Percentiles rank a stretch among this genome's conserved stretches.
phyloP scores from a whole-genome alignment of 1,140 invertebrate species.

The Reticulitermes speratus region DNA sequence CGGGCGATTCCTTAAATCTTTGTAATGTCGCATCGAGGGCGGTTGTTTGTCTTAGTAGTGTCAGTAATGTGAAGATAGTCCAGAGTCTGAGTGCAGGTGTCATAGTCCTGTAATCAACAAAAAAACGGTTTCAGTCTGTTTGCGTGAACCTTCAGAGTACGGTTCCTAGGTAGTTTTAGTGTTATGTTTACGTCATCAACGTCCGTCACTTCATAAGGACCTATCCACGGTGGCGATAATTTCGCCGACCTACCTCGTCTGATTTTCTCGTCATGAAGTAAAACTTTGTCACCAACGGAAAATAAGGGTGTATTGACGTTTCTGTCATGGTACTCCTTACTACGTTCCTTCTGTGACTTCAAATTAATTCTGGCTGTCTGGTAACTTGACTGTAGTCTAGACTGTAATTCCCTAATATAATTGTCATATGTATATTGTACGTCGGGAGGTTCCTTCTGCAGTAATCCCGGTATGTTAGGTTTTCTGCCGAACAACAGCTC shows the following conservation, averaged over 20 bases:
- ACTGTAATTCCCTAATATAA: background rate
- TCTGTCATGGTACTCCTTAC: background rate
- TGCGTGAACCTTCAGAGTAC: background rate
- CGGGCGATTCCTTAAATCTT: too few relatives aligned
- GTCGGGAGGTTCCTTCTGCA: conserved; percentile 1
- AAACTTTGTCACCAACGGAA: background rate
- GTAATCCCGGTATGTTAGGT: conserved; percentile 21
- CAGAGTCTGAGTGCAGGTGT: too few relatives aligned
- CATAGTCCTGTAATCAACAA: background rate
- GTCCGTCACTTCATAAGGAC: conserved; percentile 6
- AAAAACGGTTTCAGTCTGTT: conserved; percentile 17
- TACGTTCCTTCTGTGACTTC: conserved; percentile 19
- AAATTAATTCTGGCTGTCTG: background rate
- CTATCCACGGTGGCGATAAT: background rate
- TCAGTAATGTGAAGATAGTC: too few relatives aligned
- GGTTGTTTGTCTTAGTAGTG: too few relatives aligned
- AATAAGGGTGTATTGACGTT: background rate
- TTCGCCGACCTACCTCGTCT: background rate
- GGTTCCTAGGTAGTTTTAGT: background rate
- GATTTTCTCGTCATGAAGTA: background rate
- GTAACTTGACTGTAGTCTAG: too few relatives aligned
- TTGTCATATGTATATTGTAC: conserved; percentile 25
- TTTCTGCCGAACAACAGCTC: conserved; percentile 26
- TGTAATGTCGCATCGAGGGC: too few relatives aligned
- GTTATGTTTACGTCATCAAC: background rate